Base-by-base conservation (phyloP, 92 coral and sea anemone genomes). In the Zoanthus gigantus region DNA sequence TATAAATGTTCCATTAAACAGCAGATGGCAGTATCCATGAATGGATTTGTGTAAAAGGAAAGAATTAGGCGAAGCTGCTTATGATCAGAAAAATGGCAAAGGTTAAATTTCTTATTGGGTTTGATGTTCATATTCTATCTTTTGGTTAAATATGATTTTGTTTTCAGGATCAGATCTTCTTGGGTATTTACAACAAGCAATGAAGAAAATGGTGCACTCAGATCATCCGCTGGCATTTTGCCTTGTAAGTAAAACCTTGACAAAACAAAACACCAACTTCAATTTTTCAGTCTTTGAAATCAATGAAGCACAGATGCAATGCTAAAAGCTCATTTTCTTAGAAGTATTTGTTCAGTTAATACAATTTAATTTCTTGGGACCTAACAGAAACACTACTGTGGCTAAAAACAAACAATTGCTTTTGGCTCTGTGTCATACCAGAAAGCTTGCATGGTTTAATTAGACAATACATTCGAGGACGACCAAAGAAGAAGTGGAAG, bases 171-270 rank as follows among this genome's bases (percentile, higher is more conserved):
- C 85, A 5, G 85, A 81, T 63, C 85, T 81, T 23, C 85, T 65
- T 66, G 85, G 76, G 52, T 81, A 17, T 81, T 66, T 81, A 5
- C 63, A 81, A 63, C 85, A 81, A 81, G 85, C 85, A 81, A 71
- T 81, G 61, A 81, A 81, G 60, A 46, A 47, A 81, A 81, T 81
- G 75, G 74, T 81, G 56, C 85, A 81, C 30, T 46, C 85, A 29
- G 57, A 81, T 34, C 85, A 66, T 68, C 76, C 32, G 15, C 66
- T 81, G 52, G 61, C 50, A 42, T 81, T 81, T 66, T 81, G 85
- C 75, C 63, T 81, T 18, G 85, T 81, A 66, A 81, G 85, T 81
- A 42, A 10, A 46, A 46, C 18, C 15, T 46, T 47, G 34, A 81
- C 12, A 30, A 34, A 65, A 80, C 10, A 47, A 3, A 54, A 12